Evolutionary conservation across 2,113 vertebrate genomes (phyloP).

Genomic region (Phylloscopus trochilus): DNA sequence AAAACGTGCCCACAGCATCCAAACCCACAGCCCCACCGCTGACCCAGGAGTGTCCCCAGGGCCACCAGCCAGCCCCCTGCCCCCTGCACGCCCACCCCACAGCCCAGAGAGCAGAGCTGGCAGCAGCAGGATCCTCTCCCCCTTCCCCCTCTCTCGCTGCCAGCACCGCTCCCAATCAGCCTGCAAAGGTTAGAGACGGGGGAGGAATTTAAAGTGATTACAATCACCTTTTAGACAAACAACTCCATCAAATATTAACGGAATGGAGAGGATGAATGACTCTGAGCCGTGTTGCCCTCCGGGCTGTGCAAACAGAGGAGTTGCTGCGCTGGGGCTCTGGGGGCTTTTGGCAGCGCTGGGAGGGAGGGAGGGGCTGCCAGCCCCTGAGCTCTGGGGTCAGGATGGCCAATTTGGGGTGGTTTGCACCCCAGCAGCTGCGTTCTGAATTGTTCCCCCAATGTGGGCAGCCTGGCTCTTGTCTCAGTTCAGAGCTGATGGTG

Average conservation of each 20-base stretch:
- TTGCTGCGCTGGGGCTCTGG: neutral
- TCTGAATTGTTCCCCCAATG: rapidly evolving
- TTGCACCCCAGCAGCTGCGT: neutral
- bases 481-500: neutral
- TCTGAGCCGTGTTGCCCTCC: constrained; percentile 20
- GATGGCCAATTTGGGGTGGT: neutral
- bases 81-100: rapidly evolving
- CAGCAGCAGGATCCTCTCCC: neutral
- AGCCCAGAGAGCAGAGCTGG: neutral
- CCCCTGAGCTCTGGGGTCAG: neutral
- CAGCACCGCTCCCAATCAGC: constrained; percentile 38
- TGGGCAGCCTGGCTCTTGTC: neutral
- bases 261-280: constrained; percentile 12
- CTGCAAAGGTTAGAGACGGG: constrained; percentile 63
- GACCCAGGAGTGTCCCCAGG: neutral
- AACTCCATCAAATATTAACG: constrained; percentile 66
- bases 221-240: constrained; percentile 71
- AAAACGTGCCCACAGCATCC: rapidly evolving
- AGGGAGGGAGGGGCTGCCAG: neutral
- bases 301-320: neutral
- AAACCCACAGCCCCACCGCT: rapidly evolving
- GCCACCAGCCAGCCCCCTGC: neutral
- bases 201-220: constrained; percentile 70
- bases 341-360: rapidly evolving
- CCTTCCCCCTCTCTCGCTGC: neutral